Conservation (phyloP, 2,888 invertebrate genomes). For the Meloe dianella region DNA sequence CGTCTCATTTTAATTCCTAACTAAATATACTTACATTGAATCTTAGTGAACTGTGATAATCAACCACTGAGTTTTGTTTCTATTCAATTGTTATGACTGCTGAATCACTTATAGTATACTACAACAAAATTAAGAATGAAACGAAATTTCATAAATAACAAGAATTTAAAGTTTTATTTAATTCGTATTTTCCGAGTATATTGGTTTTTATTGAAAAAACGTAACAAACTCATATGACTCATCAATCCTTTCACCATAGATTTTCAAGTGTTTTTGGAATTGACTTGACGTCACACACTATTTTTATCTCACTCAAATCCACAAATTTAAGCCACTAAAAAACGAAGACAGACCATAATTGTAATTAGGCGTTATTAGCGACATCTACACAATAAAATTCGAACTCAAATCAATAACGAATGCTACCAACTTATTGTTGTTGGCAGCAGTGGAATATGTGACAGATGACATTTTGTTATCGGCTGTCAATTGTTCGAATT, state of each 20-base stretch:
- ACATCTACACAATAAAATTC: background rate
- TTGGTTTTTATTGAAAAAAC: background rate
- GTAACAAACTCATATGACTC: background rate
- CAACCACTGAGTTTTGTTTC: background rate
- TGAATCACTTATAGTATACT: constrained; percentile 7
- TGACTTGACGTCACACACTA: background rate
- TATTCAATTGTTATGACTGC: background rate
- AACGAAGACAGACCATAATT: background rate
- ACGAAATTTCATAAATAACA: background rate
- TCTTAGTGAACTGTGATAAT: background rate
- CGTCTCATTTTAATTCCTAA: background rate
- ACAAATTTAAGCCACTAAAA: background rate
- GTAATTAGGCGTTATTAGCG: background rate
- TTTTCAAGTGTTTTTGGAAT: background rate
- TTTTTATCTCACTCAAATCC: background rate
- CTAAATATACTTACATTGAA: background rate
- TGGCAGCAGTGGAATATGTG: background rate
- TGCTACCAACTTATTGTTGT: background rate
- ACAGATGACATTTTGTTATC: constrained; percentile 8
- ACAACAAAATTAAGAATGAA: constrained; percentile 7
- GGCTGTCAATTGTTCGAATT: background rate
- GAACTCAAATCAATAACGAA: background rate
- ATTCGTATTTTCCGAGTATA: background rate
- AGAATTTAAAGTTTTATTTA: constrained; percentile 4
- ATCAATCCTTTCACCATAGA: background rate